Evolutionary conservation across 2,113 vertebrate species (phyloP), one percentile per base, ranked within the genome.

Genomic region (Clarias magur): DNA sequence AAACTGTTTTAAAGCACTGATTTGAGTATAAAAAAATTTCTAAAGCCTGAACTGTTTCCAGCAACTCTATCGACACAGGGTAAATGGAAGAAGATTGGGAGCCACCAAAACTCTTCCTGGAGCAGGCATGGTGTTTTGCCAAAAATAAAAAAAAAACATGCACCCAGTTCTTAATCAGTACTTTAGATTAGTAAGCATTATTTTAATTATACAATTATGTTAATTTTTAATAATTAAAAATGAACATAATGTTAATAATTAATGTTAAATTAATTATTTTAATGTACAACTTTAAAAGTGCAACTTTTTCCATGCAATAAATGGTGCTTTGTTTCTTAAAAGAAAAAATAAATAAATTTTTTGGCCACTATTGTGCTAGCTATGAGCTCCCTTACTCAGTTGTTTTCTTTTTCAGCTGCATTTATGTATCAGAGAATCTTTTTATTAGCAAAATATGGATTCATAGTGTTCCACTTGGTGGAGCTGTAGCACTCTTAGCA

Each of bases 401-500:
- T 25, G 2, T 12, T 13, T 76, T 76, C 42, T 73, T 75, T 12
- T 75, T 75, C 38, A 75, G 6, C 12, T 54, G 48, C 23, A 54
- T 23, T 54, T 11, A 30, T 48, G 11, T 53, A 13, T 23, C 10
- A 11, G 42, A 59, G 16, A 56, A 57, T 27, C 56, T 78, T 78
- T 78, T 53, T 25, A 56, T 56, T 56, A 57, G n/a, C 76, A 78
- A 78, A n/a, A n/a, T 59, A 80, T 80, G 7, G n/a, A 27, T 27
- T 10, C 25, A 57, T 27, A 80, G 48, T 80, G 19, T 60, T 80
- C 79, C 79, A 80, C 79, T 38, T 80, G 79, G 30, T 60, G 79
- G 79, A 60, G 79, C 57, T 80, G 30, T 60, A 60, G 30, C 27
- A 60, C 57, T 30, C 79, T 23, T 0, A 34, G 19, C 56, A 60